phyloP scores from a whole-genome alignment of 2,113 vertebrate genomes.

The Crotalus helleri region DNA sequence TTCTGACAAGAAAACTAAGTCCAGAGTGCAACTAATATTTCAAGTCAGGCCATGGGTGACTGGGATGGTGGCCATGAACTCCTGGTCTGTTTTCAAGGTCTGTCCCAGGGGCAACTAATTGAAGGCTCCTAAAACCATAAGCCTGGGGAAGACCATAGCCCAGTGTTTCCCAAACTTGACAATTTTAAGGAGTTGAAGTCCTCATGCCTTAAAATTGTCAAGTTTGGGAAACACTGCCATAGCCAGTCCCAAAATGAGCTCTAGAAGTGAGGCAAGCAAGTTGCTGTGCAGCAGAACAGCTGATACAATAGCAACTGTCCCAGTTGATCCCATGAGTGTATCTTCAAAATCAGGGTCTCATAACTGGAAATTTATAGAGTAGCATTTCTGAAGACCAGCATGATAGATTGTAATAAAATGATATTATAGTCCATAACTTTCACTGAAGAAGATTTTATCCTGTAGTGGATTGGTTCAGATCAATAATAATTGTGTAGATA shows the following conservation, averaged over 20 bases:
- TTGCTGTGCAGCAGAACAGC: background rate
- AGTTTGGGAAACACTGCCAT: background rate
- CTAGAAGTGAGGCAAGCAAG: background rate
- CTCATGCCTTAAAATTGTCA: no score
- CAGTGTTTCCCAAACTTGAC: no score
- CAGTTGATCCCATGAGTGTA: background rate
- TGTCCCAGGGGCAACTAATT: background rate
- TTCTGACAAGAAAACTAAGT: background rate
- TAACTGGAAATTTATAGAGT: background rate
- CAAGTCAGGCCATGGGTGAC: background rate
- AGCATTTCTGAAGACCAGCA: background rate
- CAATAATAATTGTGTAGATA: background rate
- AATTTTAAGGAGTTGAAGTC: no score
- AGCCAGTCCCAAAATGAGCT: background rate
- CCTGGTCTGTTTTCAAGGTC: background rate
- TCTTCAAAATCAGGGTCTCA: background rate
- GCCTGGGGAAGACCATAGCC: background rate
- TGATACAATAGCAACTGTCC: background rate
- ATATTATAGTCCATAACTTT: background rate
- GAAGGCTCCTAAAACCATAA: background rate
- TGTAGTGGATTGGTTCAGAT: background rate
- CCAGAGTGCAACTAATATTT: background rate
- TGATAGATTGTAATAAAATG: background rate
- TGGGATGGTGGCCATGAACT: background rate
- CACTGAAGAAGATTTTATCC: background rate